phyloP scores from a whole-genome alignment of 1,140 invertebrate species.

The Cotesia chilonis region DNA sequence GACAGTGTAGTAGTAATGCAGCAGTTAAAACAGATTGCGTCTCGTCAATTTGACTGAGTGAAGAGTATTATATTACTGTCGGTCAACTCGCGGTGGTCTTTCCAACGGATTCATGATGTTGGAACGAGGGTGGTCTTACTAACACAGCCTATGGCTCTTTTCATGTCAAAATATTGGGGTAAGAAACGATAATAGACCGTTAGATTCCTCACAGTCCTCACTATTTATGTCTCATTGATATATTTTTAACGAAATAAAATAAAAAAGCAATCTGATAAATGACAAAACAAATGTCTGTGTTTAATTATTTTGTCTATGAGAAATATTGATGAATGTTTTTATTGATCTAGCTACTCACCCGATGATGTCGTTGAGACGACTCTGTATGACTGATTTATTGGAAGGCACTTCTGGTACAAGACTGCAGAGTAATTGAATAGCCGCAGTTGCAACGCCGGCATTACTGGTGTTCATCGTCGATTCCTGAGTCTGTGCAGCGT shows the following conservation, averaged over 20 bases:
- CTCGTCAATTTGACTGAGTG: slow-evolving; percentile 49
- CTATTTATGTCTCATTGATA: slow-evolving; percentile 1
- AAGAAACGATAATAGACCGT: neutral
- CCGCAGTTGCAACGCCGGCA: slow-evolving; percentile 45
- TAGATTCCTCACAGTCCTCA: neutral
- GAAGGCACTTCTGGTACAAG: slow-evolving; percentile 59
- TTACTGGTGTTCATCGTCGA: slow-evolving; percentile 51
- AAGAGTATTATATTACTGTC: slow-evolving; percentile 52
- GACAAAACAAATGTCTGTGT: too few species aligned
- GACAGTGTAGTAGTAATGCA: slow-evolving; percentile 2
- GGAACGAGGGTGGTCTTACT: slow-evolving; percentile 51
- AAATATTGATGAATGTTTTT: slow-evolving; percentile 2
- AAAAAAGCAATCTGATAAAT: too few species aligned
- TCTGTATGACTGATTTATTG: slow-evolving; percentile 55
- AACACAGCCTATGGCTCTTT: slow-evolving; percentile 26
- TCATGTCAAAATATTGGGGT: slow-evolving; percentile 39
- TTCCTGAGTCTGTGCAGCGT: slow-evolving; percentile 56
- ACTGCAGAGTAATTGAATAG: slow-evolving; percentile 60
- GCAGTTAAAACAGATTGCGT: slow-evolving; percentile 48
- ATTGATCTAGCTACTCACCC: slow-evolving; percentile 53
- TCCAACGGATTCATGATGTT: slow-evolving; percentile 26
- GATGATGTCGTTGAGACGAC: slow-evolving; percentile 59
- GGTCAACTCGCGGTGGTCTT: slow-evolving; percentile 43
- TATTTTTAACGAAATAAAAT: too few species aligned
- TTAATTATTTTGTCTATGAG: neutral